Conservation (phyloP, 2,797 vertebrate species). For the Odontamblyopus rebecca region DNA sequence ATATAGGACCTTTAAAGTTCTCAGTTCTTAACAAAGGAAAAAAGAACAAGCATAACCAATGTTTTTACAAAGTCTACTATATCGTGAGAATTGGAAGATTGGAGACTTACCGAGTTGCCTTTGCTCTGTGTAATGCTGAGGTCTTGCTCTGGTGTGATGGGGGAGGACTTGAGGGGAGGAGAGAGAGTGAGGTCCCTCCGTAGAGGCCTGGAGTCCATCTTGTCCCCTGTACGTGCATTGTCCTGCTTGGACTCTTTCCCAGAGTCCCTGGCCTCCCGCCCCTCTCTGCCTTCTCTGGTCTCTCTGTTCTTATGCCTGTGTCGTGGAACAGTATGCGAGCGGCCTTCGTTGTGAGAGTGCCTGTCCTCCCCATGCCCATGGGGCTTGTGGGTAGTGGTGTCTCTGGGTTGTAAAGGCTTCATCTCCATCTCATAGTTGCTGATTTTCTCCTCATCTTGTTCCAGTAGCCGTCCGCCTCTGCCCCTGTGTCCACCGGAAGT, state of each 20-base stretch:
- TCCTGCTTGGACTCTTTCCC: slow-evolving; percentile 84
- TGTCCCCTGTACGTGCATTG: slow-evolving; percentile 76
- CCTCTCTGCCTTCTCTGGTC: slow-evolving; percentile 56
- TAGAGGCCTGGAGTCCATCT: slow-evolving; percentile 87
- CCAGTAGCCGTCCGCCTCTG: slow-evolving; percentile 82
- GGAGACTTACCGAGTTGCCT: slow-evolving; percentile 85
- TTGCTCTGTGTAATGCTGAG: slow-evolving; percentile 84
- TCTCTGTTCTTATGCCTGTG: slow-evolving; percentile 85
- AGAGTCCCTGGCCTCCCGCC: slow-evolving; percentile 61
- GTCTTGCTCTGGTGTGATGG: slow-evolving; percentile 88
- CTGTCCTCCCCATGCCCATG: slow-evolving; percentile 82
- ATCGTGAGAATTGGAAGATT: background rate
- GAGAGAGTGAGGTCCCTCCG: slow-evolving; percentile 93
- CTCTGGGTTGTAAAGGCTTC: slow-evolving; percentile 94
- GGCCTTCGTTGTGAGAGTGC: slow-evolving; percentile 81
- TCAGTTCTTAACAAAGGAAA: no score
- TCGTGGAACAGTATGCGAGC: slow-evolving; percentile 80
- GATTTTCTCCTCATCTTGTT: slow-evolving; percentile 93
- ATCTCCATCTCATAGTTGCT: slow-evolving; percentile 98
- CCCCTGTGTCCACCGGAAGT: slow-evolving; percentile 83
- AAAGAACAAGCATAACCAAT: background rate
- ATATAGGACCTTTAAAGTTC: no score
- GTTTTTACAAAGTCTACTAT: background rate
- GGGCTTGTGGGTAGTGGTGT: slow-evolving; percentile 89
- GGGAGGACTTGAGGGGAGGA: slow-evolving; percentile 90